These are phyloP conservation scores for Ramphastos sulfuratus DNA, from an alignment of 2,113 vertebrate genomes.

Conservation along the genomic window DNA sequence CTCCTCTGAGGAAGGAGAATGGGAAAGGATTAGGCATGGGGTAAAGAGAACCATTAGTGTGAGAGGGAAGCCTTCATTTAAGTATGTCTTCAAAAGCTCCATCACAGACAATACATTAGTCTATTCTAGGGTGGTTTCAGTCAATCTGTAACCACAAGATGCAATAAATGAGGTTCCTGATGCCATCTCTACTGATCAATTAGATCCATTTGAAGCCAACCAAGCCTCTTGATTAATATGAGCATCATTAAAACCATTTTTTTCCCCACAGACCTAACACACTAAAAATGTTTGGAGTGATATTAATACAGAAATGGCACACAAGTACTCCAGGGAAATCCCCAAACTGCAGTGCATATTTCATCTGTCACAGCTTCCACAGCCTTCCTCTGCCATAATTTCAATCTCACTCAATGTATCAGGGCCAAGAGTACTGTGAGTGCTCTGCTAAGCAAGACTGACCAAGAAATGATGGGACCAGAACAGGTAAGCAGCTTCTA, in stretches of 20 bases:
- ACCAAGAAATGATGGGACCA: neutral
- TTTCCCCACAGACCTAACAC: neutral
- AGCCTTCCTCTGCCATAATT: neutral
- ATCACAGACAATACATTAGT: neutral
- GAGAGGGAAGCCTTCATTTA: neutral
- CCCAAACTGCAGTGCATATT: neutral
- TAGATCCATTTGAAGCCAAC: neutral
- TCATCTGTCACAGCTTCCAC: neutral
- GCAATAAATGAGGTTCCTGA: neutral
- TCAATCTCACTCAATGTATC: neutral
- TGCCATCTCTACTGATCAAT: neutral
- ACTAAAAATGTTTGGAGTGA: neutral
- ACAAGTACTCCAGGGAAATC: neutral
- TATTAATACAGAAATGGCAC: neutral
- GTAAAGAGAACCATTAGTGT: neutral
- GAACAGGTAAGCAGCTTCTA: neutral
- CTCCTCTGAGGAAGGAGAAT: neutral
- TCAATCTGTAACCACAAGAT: neutral
- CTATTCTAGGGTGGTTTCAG: neutral
- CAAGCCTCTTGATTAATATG: neutral
- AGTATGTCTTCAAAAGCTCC: neutral
- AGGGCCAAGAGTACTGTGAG: fast-evolving
- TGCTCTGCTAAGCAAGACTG: neutral
- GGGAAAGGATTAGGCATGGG: neutral
- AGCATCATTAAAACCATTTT: neutral